Evolutionary conservation across 1,140 invertebrate species (phyloP), one percentile per base, ranked within the genome.

Genomic region (Parapsyche elsis): DNA sequence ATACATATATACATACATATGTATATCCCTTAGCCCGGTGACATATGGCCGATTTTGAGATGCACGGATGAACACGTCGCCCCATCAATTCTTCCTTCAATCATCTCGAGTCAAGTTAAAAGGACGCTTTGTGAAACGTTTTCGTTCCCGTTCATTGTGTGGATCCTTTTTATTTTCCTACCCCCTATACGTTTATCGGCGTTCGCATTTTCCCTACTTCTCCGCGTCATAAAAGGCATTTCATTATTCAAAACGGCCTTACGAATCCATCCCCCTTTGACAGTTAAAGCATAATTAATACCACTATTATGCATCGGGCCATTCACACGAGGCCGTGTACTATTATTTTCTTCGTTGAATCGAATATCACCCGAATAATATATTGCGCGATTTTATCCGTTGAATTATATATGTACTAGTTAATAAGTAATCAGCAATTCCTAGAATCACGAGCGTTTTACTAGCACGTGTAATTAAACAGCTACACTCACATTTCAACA

Each of bases 241-340:
- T 61, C 57, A 61, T 61, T 21, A 61, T 61, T 61, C 57, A 61
- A 16, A 21, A 61, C n/a, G 57, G 57, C 57, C 57, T 61, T 21
- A 21, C 57, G 57, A 61, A 61, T 61, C 21, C 57, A 61, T 61
- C 57, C 57, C n/a, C 21, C 57, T 61, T 61, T 61, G 57, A 61
- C 57, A 61, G 57, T 61, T 61, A 61, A 61, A 61, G 57, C 21
- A 61, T 61, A 61, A 61, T 61, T 61, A 61, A 61, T 61, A 21
- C 57, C 16, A 61, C 57, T 61, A 61, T 61, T 61, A 21, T 61
- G 5, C 57, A 16, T 19, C 16, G 16, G 16, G 2, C 49, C 49
- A 38, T 38, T 38, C 30, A 38, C 30, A 38, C 30, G 30, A 38
- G 1, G 7, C 1, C 30, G 30, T n/a, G n/a, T 38, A 38, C 30